Evolutionary conservation across 30 jellyfish, hydroid and myxozoan genomes (phyloP).

Genomic region (Haliclystus octoradiatus): DNA sequence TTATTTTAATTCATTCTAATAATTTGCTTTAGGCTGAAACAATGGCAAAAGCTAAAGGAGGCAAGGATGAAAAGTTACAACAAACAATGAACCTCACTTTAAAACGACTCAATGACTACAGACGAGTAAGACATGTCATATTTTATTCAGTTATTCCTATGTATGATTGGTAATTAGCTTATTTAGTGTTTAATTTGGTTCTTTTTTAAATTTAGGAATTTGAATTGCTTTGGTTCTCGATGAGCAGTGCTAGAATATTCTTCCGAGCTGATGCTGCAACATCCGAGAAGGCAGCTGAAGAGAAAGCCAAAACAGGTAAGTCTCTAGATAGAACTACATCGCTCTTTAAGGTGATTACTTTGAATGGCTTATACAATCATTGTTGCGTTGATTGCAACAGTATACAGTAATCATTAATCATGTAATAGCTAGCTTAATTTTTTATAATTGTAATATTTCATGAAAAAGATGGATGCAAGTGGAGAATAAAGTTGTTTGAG

Average conservation of each 20-base stretch:
- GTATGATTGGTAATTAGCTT: background rate
- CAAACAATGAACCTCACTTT: slow-evolving; percentile 87
- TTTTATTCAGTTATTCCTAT: background rate
- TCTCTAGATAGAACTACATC: too few relatives aligned
- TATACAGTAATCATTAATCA: too few relatives aligned
- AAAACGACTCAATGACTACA: slow-evolving; percentile 68
- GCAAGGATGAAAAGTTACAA: slow-evolving; percentile 73
- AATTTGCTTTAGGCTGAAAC: slow-evolving; percentile 53
- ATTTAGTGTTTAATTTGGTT: background rate
- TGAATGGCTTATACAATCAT: too few relatives aligned
- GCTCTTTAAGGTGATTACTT: too few relatives aligned
- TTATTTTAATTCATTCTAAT: too few relatives aligned
- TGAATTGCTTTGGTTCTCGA: slow-evolving; percentile 72
- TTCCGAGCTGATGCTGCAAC: slow-evolving; percentile 93
- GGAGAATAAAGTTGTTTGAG: too few relatives aligned
- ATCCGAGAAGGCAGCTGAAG: slow-evolving; percentile 78
- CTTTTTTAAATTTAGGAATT: slow-evolving; percentile 52
- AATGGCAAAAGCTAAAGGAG: slow-evolving; percentile 78
- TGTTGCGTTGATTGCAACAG: too few relatives aligned
- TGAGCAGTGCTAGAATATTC: slow-evolving; percentile 96
- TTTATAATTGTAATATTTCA: too few relatives aligned
- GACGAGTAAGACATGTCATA: slow-evolving; percentile 45
- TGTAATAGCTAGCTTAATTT: too few relatives aligned
- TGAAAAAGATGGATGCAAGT: too few relatives aligned
- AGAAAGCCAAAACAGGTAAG: background rate